Percentiles rank a stretch among this genome's conserved stretches.
phyloP scores from a whole-genome alignment of 2,888 invertebrate species.

The Archips xylosteana region DNA sequence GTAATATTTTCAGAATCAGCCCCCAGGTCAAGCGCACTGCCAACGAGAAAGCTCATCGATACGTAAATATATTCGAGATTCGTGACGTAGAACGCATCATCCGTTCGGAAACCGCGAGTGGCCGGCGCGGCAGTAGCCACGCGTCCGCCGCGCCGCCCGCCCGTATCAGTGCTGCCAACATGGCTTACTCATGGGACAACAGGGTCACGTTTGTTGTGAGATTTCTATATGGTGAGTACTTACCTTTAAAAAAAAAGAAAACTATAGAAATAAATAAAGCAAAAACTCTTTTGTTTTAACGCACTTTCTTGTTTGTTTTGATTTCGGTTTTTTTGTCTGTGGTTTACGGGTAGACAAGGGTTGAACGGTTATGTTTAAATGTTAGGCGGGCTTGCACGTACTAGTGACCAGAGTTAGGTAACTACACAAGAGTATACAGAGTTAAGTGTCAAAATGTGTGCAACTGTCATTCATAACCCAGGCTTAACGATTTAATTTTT shows the following conservation, averaged over 20 bases:
- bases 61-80: conserved; percentile 36
- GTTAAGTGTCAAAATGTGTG: too few relatives aligned
- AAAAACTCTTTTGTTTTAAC: too few relatives aligned
- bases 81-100: conserved; percentile 19
- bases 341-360: neutral
- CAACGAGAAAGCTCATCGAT: conserved; percentile 39
- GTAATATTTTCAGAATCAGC: conserved; percentile 25
- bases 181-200: conserved; percentile 95
- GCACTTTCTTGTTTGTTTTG: neutral
- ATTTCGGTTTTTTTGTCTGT: neutral
- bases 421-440: too few relatives aligned
- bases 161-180: conserved; percentile 56
- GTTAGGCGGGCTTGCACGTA: neutral
- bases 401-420: too few relatives aligned
- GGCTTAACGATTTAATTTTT: too few relatives aligned
- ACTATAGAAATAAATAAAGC: too few relatives aligned
- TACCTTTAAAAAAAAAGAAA: neutral
- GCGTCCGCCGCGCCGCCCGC: conserved; percentile 60
- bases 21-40: conserved; percentile 35
- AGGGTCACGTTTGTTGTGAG: conserved; percentile 93
- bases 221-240: conserved; percentile 91
- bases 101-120: conserved; percentile 10
- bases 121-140: conserved; percentile 55
- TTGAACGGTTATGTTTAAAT: neutral
- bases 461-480: too few relatives aligned